Evolutionary conservation across 2,113 vertebrate genomes (phyloP), one percentile per base, ranked within the genome.

Genomic region (Oncorhynchus mykiss): DNA sequence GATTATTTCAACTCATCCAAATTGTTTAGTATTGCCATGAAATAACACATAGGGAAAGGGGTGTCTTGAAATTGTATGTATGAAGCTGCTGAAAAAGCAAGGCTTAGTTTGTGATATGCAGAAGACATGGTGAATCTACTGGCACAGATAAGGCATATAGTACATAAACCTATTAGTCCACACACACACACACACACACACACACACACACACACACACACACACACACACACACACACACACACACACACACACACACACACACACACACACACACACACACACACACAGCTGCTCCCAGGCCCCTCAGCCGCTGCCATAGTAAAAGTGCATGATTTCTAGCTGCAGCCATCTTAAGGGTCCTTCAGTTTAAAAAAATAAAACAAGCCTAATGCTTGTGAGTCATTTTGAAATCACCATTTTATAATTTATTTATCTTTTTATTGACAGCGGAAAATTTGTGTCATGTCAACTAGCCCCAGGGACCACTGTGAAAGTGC

Each of bases 401-500:
- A 88, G 83, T 91, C 83, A 85, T 77, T 84, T 84, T 73, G 59
- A 31, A 82, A 80, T 89, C 70, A 74, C 59, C 64, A 67, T 79
- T 75, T 88, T 67, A 82, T 90, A 88, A 79, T 84, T 60, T 60
- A 29, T 73, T 80, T 74, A 77, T 76, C 51, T 85, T 80, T 90
- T 90, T 77, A 88, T 85, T 86, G 84, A 87, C 80, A 81, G 78
- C 39, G 87, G 90, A 91, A 93, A 86, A 85, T 87, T 83, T 87
- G 84, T 87, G 85, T 90, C 86, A 87, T 87, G 78, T 89, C 81
- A 82, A 72, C 39, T 27, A 24, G 78, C 82, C 80, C 64, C 18
- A 2, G 68, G 80, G 81, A 66, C 29, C 51, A 66, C 71, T 1
- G 68, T 71, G 72, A 62, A 82, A 76, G 77, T 59, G 39, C 24